These are phyloP conservation scores for Chromoteleia sp. DNA, from an alignment of 2,888 invertebrate genomes.

Conservation along the genomic window DNA sequence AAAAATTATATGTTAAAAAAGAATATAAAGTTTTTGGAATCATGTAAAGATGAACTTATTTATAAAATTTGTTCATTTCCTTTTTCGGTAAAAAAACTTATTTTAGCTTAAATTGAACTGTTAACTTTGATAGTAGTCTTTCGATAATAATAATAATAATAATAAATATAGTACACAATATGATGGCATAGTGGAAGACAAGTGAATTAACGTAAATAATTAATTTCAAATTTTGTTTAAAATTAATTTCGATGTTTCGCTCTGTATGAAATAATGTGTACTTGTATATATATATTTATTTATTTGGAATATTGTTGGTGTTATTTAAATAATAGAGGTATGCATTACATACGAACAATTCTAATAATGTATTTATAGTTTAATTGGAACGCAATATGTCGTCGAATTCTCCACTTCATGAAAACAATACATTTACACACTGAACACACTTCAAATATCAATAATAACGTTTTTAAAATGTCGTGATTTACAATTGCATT, in stretches of 20 bases:
- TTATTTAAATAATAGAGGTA: not conserved
- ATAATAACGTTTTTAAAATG: too few relatives aligned
- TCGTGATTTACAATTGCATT: not conserved
- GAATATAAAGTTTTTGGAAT: too few relatives aligned
- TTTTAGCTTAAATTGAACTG: too few relatives aligned
- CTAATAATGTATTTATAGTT: not conserved
- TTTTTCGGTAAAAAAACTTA: too few relatives aligned
- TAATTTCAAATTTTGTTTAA: not conserved
- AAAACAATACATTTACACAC: not conserved
- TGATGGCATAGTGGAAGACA: conserved; percentile 38
- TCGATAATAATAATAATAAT: too few relatives aligned
- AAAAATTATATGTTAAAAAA: too few relatives aligned
- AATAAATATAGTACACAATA: conserved; percentile 19
- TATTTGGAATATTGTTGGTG: not conserved
- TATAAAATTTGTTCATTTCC: too few relatives aligned
- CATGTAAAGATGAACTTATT: too few relatives aligned
- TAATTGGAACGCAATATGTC: conserved; percentile 4
- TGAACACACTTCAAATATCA: conserved; percentile 3
- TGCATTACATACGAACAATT: not conserved
- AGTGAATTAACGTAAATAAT: conserved; percentile 24
- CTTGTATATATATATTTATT: too few relatives aligned
- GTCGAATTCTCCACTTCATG: not conserved
- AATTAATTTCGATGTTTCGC: not conserved
- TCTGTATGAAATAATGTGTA: not conserved
- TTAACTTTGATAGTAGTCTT: too few relatives aligned